These are phyloP conservation scores for Petrosia ficiformis DNA, from an alignment of 37 sponge, comb jelly and placozoan genomes.

Conservation along the genomic window DNA sequence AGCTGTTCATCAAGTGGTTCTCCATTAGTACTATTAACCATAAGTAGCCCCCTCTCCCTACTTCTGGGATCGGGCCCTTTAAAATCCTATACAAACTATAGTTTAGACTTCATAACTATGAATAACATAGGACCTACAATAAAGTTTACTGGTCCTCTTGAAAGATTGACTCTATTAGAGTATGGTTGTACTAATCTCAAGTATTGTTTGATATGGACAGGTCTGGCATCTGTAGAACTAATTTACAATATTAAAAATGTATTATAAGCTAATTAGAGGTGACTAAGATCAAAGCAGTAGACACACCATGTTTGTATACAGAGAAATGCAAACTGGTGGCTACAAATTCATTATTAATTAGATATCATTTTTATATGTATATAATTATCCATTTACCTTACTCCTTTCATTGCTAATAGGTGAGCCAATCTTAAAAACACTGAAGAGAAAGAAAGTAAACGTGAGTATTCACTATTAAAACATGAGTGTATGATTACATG, in stretches of 20 bases:
- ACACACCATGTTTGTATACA: too few relatives aligned
- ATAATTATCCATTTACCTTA: conserved; percentile 31
- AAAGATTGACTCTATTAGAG: conserved; percentile 63
- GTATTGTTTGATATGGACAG: conserved; percentile 57
- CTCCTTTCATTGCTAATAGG: conserved; percentile 54
- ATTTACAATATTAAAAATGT: too few relatives aligned
- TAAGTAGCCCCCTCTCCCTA: neutral
- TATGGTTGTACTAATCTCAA: conserved; percentile 33
- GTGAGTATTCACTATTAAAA: neutral
- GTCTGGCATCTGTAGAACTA: conserved; percentile 46
- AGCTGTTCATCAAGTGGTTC: neutral
- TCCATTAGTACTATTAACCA: neutral
- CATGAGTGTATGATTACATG: neutral
- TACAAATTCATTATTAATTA: neutral
- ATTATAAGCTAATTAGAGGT: too few relatives aligned
- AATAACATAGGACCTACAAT: conserved; percentile 52
- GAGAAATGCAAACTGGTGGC: neutral
- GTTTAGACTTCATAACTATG: too few relatives aligned
- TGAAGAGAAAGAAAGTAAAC: conserved; percentile 6
- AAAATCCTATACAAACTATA: neutral
- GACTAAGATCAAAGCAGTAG: too few relatives aligned
- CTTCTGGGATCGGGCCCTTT: neutral
- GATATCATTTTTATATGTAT: neutral
- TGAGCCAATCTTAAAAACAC: conserved; percentile 79
- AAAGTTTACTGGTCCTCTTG: conserved; percentile 59